These are phyloP conservation scores for Manis javanica DNA, from an alignment of 2,797 vertebrate genomes.

Conservation along the genomic window DNA sequence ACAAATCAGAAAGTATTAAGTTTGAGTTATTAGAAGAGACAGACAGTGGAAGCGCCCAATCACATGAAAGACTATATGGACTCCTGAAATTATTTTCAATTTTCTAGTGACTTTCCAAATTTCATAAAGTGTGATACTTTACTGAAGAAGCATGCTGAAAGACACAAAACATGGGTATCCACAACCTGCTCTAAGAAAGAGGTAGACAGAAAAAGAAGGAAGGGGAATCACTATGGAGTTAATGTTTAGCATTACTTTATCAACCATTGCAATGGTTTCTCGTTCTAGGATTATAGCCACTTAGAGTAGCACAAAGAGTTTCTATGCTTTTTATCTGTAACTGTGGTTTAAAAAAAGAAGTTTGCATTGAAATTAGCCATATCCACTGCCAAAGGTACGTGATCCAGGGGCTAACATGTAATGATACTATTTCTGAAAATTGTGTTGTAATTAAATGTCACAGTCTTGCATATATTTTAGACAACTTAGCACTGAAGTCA, in stretches of 20 bases:
- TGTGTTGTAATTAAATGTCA: slow-evolving; percentile 79
- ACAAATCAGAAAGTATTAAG: slow-evolving; percentile 4
- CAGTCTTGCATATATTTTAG: slow-evolving; percentile 72
- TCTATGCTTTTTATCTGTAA: slow-evolving; percentile 14
- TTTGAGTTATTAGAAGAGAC: slow-evolving; percentile 15
- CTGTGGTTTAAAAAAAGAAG: slow-evolving; percentile 48
- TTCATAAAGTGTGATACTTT: not conserved
- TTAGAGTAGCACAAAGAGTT: slow-evolving; percentile 3
- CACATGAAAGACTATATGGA: not conserved
- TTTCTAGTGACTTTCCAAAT: not conserved
- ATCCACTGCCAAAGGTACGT: slow-evolving; percentile 64
- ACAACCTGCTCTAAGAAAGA: not conserved
- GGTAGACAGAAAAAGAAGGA: not conserved
- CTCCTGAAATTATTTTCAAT: slow-evolving; percentile 11
- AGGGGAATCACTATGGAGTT: not conserved
- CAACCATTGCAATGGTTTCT: not conserved
- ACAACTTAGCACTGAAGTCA: slow-evolving; percentile 78
- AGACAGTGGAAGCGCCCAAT: not conserved
- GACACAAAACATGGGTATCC: not conserved
- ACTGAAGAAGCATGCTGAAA: not conserved
- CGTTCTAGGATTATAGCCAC: not conserved
- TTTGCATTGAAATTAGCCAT: slow-evolving; percentile 71
- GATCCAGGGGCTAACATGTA: slow-evolving; percentile 69
- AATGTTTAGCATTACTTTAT: slow-evolving; percentile 12
- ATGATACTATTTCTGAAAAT: slow-evolving; percentile 75